These are phyloP conservation scores for Diuraphis noxia DNA, from an alignment of 1,140 invertebrate species.

Conservation along the genomic window DNA sequence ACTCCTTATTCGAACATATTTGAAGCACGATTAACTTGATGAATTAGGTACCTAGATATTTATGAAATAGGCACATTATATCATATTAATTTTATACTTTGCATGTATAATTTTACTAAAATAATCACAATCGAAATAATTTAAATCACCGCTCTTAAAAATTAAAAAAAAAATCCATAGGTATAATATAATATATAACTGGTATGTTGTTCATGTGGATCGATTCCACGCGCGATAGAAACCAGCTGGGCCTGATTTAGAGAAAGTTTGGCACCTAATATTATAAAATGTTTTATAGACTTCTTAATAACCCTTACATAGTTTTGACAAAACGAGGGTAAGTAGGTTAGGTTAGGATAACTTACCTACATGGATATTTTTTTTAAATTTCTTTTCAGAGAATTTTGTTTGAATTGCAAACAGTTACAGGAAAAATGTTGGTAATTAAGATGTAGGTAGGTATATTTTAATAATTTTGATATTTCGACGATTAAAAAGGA, in stretches of 20 bases:
- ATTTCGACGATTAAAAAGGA: no score
- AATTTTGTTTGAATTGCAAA: not conserved
- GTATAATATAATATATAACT: not conserved
- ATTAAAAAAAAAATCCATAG: not conserved
- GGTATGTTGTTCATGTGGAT: not conserved
- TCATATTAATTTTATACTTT: not conserved
- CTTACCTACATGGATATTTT: not conserved
- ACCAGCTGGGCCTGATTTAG: not conserved
- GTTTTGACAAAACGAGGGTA: not conserved
- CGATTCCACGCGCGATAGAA: not conserved
- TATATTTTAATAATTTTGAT: no score
- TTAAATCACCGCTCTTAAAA: not conserved
- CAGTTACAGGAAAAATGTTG: no score
- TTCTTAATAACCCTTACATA: not conserved
- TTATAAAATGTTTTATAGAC: not conserved
- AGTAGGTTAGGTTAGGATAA: no score
- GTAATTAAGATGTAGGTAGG: no score
- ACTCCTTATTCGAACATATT: not conserved
- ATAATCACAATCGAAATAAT: not conserved
- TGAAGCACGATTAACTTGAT: not conserved
- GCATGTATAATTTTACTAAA: not conserved
- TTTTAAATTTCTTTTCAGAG: not conserved
- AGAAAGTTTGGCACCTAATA: conserved; percentile 9
- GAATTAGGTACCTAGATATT: not conserved
- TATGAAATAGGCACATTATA: not conserved